phyloP scores from a whole-genome alignment of 2,113 vertebrate species.

The Cyanoramphus novaezelandiae region DNA sequence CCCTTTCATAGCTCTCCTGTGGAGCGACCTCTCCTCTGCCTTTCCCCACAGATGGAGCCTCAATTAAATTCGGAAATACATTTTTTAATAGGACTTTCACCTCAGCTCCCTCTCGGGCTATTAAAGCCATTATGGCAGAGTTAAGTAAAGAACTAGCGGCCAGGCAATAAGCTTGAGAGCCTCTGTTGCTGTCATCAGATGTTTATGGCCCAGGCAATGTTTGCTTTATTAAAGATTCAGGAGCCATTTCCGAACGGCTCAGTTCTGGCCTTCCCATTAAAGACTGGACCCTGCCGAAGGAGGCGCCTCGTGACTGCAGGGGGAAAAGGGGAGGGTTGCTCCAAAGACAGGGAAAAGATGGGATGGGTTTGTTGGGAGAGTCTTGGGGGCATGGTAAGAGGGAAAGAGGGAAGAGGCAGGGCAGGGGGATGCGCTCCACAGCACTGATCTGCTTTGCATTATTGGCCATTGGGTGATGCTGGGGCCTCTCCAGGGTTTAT shows the following conservation, averaged over 20 bases:
- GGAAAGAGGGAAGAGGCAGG: not conserved
- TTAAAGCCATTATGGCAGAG: slow-evolving; percentile 76
- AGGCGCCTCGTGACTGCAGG: not conserved
- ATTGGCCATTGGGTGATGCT: not conserved
- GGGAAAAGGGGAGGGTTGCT: not conserved
- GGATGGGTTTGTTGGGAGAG: not conserved
- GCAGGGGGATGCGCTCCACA: fast-evolving
- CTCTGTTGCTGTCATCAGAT: slow-evolving; percentile 62
- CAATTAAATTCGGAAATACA: slow-evolving; percentile 76
- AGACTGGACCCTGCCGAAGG: not conserved
- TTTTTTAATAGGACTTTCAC: slow-evolving; percentile 75
- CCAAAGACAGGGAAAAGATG: fast-evolving
- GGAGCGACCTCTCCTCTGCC: slow-evolving; percentile 41
- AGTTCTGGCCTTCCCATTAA: slow-evolving; percentile 59
- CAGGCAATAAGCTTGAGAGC: slow-evolving; percentile 66
- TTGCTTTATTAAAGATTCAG: slow-evolving; percentile 76
- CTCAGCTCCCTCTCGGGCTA: slow-evolving; percentile 72
- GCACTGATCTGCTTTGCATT: fast-evolving
- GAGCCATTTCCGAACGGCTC: slow-evolving; percentile 63
- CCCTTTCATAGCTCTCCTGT: slow-evolving; percentile 15
- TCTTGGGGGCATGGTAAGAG: not conserved
- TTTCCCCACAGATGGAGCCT: slow-evolving; percentile 65
- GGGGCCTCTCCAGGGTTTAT: not conserved
- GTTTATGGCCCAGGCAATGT: slow-evolving; percentile 70
- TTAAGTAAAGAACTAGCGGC: slow-evolving; percentile 69